Percentiles rank a stretch among this genome's conserved stretches.
Conservation (phyloP, 2,797 vertebrate genomes). For the Pipistrellus kuhlii region DNA sequence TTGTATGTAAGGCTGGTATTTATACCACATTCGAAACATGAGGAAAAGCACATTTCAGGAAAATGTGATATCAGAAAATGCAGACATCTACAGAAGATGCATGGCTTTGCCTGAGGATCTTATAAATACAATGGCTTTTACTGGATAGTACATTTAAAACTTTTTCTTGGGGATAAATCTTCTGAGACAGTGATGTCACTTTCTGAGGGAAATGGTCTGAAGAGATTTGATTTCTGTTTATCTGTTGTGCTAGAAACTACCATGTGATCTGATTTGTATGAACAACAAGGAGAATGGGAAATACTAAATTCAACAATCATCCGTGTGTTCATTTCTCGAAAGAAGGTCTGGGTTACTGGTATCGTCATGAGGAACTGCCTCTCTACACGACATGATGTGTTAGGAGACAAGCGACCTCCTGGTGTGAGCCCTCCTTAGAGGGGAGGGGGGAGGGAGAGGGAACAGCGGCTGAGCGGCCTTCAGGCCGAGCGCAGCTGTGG, state of each 20-base stretch:
- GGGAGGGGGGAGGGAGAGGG: not conserved
- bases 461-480: too few species aligned
- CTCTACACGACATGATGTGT: not conserved
- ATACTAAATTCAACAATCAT: not conserved
- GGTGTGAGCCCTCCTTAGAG: not conserved
- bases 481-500: too few species aligned
- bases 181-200: not conserved
- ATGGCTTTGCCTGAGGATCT: conserved; percentile 30
- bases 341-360: not conserved
- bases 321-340: not conserved
- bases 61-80: conserved; percentile 48
- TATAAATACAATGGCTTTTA: conserved; percentile 48
- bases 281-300: not conserved
- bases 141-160: conserved; percentile 50
- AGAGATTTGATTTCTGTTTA: conserved; percentile 32
- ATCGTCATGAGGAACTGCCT: not conserved
- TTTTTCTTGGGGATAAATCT: conserved; percentile 20
- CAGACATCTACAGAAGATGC: conserved; percentile 36
- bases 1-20: conserved; percentile 26
- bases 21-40: conserved; percentile 36
- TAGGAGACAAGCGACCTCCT: not conserved
- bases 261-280: conserved; percentile 6
- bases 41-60: conserved; percentile 47
- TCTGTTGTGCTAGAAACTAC: not conserved
- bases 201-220: not conserved